These are phyloP conservation scores for Pagrus major DNA, from an alignment of 2,113 vertebrate species.

Conservation along the genomic window DNA sequence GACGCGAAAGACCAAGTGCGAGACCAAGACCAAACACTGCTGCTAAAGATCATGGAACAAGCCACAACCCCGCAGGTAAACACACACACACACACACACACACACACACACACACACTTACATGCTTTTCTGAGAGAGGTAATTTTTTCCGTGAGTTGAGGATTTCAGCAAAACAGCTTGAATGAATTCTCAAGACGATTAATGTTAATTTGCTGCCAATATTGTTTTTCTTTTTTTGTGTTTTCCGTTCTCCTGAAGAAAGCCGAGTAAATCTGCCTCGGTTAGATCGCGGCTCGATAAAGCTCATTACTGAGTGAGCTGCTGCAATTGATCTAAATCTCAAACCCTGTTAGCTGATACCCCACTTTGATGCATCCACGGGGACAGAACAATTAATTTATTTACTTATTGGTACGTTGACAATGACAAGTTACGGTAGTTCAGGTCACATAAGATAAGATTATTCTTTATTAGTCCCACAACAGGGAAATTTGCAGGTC, in stretches of 20 bases:
- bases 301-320: neutral
- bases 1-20: conserved; percentile 96
- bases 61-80: conserved; percentile 90
- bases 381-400: neutral
- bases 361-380: neutral
- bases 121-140: neutral
- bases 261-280: neutral
- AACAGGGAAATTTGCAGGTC: too few species aligned
- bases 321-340: neutral
- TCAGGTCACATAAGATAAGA: too few species aligned
- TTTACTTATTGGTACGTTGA: neutral
- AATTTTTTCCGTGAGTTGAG: neutral
- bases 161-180: neutral
- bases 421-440: too few species aligned
- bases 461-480: too few species aligned
- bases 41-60: conserved; percentile 98
- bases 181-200: neutral
- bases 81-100: neutral
- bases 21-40: conserved; percentile 95
- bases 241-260: conserved; percentile 1
- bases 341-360: neutral
- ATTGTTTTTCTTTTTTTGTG: neutral
- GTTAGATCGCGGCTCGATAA: neutral
- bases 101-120: neutral
- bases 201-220: neutral